A percentile compares a stretch with the other conserved stretches of the same genome.
These are phyloP conservation scores for Pheucticus melanocephalus DNA, from an alignment of 2,113 vertebrate genomes.

Conservation along the genomic window DNA sequence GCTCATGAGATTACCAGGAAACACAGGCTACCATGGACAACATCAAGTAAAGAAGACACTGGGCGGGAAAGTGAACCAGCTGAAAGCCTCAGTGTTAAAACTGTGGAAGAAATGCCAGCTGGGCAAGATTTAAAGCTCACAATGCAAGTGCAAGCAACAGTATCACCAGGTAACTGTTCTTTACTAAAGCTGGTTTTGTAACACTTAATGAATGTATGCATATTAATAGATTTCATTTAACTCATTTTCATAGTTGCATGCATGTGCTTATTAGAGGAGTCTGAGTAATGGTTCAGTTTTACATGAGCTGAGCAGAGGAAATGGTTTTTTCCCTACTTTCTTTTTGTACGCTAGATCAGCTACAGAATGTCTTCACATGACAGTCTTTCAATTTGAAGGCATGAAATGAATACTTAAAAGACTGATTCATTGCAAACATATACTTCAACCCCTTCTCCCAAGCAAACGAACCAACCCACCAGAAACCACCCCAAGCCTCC, in stretches of 20 bases:
- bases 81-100: background rate
- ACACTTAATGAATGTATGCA: background rate
- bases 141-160: background rate
- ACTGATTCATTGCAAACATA: background rate
- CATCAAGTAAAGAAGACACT: background rate
- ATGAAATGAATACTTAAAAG: background rate
- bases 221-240: conserved; percentile 30
- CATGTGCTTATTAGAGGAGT: background rate
- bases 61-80: background rate
- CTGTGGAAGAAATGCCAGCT: background rate
- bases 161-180: conserved; percentile 30
- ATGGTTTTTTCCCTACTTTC: background rate
- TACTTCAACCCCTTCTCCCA: background rate
- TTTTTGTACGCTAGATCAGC: background rate
- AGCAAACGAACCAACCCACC: background rate
- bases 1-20: background rate
- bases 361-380: background rate
- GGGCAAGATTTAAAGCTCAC: background rate
- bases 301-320: background rate
- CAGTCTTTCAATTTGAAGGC: background rate
- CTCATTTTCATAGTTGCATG: background rate
- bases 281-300: conserved; percentile 25
- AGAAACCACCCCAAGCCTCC: background rate
- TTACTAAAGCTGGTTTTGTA: conserved; percentile 14
- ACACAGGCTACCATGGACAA: background rate